Conservation (phyloP, 2,797 vertebrate species). For the Chelidonichthys spinosus region DNA sequence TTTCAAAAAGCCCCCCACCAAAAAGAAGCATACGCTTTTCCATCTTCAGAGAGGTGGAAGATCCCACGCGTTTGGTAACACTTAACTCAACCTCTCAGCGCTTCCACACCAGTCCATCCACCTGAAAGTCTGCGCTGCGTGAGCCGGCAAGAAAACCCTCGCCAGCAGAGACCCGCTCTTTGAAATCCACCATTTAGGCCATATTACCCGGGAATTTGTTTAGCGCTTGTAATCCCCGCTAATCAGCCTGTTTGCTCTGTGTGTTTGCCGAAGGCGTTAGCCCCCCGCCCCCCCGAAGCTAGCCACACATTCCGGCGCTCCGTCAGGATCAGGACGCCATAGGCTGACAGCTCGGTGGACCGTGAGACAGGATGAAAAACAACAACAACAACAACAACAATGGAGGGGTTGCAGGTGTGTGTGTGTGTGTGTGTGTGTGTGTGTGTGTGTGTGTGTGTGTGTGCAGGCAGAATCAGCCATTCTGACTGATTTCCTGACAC, state of each 20-base stretch:
- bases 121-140: neutral
- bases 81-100: constrained; percentile 19
- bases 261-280: constrained; percentile 82
- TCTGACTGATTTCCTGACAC: constrained; percentile 81
- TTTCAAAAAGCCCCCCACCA: constrained; percentile 4
- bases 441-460: constrained; percentile 37
- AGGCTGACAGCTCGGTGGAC: constrained; percentile 58
- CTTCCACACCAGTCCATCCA: neutral
- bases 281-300: constrained; percentile 6
- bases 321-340: constrained; percentile 46
- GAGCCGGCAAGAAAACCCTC: constrained; percentile 10
- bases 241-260: constrained; percentile 79
- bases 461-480: constrained; percentile 66
- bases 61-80: neutral
- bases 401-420: constrained; percentile 52
- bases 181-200: constrained; percentile 35
- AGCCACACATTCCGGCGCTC: constrained; percentile 54
- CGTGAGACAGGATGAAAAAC: constrained; percentile 34
- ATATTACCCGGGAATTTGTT: constrained; percentile 64
- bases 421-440: constrained; percentile 20
- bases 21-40: constrained; percentile 6
- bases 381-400: constrained; percentile 49
- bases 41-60: neutral
- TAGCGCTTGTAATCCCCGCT: constrained; percentile 72
- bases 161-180: neutral